These are phyloP conservation scores for Streptopelia turtur DNA, from an alignment of 2,797 vertebrate genomes.

Conservation along the genomic window DNA sequence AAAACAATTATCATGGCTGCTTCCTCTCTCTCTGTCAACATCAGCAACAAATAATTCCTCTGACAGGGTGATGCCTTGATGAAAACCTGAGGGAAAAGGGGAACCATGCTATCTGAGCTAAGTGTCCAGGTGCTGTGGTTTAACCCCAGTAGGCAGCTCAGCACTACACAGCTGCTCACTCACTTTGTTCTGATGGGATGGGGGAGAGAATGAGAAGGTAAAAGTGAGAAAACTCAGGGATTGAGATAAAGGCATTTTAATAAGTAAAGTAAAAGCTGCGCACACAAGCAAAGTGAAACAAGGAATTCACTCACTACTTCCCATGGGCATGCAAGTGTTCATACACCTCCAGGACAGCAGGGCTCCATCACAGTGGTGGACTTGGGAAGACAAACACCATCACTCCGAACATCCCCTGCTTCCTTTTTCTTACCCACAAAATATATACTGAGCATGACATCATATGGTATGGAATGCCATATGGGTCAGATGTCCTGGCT, in stretches of 20 bases:
- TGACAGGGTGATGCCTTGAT: background rate
- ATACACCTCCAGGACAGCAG: background rate
- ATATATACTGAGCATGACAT: no score
- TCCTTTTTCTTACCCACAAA: background rate
- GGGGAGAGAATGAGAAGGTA: background rate
- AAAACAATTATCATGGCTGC: background rate
- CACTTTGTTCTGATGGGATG: accelerated
- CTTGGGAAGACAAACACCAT: background rate
- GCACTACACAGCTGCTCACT: background rate
- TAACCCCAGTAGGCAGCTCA: background rate
- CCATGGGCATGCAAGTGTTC: background rate
- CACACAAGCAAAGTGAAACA: background rate
- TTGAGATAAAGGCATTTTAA: background rate
- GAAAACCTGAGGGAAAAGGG: background rate
- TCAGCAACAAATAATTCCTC: background rate
- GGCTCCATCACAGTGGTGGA: background rate
- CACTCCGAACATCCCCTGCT: background rate
- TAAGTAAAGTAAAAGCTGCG: background rate
- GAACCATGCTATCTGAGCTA: background rate
- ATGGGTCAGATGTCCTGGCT: no score
- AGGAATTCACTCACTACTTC: background rate
- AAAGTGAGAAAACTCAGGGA: background rate
- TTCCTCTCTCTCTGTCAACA: background rate
- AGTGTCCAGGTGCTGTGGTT: background rate
- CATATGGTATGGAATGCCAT: no score